These are phyloP conservation scores for Erpetoichthys calabaricus DNA, from an alignment of 2,797 vertebrate species.

Conservation along the genomic window DNA sequence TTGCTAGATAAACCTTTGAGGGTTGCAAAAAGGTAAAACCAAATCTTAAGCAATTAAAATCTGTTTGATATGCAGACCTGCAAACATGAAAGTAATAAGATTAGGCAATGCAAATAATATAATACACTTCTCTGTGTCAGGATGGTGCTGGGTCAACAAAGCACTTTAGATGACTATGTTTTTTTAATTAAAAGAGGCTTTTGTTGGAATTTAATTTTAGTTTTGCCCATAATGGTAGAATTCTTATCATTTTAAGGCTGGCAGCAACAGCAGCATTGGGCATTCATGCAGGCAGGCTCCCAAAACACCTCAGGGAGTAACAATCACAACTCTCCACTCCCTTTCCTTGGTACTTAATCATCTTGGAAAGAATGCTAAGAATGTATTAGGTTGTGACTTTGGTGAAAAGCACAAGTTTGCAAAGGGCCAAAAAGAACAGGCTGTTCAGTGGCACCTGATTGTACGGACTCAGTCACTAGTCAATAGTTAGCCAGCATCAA, in stretches of 20 bases:
- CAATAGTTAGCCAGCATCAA: too few relatives aligned
- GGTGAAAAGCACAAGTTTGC: slow-evolving; percentile 12
- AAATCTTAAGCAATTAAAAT: too few relatives aligned
- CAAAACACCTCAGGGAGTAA: neutral
- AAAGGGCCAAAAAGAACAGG: slow-evolving; percentile 11
- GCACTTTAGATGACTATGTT: neutral
- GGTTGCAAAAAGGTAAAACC: too few relatives aligned
- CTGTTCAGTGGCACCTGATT: slow-evolving; percentile 14
- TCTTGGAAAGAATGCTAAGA: slow-evolving; percentile 4
- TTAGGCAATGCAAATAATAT: too few relatives aligned
- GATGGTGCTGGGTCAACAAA: too few relatives aligned
- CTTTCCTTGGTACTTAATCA: neutral
- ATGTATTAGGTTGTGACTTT: slow-evolving; percentile 6
- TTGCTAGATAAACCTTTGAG: too few relatives aligned
- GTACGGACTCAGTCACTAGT: too few relatives aligned
- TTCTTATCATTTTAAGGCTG: neutral
- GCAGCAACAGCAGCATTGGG: neutral
- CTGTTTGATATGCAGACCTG: too few relatives aligned
- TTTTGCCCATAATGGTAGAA: neutral
- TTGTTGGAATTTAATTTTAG: neutral
- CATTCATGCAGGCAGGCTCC: neutral
- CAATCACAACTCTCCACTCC: neutral
- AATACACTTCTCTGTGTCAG: too few relatives aligned
- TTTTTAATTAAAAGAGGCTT: neutral
- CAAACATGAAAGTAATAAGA: too few relatives aligned